Percentiles rank a stretch among this genome's conserved stretches.
These are phyloP conservation scores for Yponomeuta malinellus DNA, from an alignment of 2,888 invertebrate species.

Conservation along the genomic window DNA sequence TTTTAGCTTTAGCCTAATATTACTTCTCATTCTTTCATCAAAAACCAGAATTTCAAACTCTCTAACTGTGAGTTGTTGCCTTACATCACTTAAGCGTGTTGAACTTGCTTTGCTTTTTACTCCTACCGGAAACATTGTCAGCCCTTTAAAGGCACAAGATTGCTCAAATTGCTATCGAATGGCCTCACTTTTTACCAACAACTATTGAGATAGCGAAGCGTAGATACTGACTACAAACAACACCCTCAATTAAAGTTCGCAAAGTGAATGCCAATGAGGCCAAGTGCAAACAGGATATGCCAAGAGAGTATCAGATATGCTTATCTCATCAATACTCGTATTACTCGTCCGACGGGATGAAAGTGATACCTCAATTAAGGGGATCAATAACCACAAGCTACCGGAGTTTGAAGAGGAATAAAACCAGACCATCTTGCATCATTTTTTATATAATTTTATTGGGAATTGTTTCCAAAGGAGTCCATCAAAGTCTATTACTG, in stretches of 20 bases:
- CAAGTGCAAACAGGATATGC: conserved; percentile 1
- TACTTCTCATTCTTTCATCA: too few relatives aligned
- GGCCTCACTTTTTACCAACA: not conserved
- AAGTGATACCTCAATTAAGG: conserved; percentile 1
- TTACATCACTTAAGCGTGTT: too few relatives aligned
- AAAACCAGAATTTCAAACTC: too few relatives aligned
- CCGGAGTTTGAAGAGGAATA: not conserved
- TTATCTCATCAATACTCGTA: not conserved
- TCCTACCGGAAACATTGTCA: not conserved
- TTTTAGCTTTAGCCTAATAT: too few relatives aligned
- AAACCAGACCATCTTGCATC: too few relatives aligned
- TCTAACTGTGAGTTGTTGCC: too few relatives aligned
- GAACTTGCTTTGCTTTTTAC: too few relatives aligned
- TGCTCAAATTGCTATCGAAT: not conserved
- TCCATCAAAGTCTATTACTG: too few relatives aligned
- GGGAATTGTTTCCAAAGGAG: too few relatives aligned
- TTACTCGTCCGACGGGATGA: not conserved
- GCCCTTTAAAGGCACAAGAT: not conserved
- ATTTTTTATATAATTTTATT: too few relatives aligned
- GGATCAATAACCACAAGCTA: not conserved
- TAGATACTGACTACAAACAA: not conserved
- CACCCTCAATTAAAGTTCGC: not conserved
- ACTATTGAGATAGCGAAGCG: not conserved
- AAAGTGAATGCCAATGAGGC: not conserved
- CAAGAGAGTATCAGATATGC: not conserved